A percentile compares a stretch with the other conserved stretches of the same genome.
Conservation (phyloP, 92 coral and sea anemone species). For the Epizoanthus scotinus region DNA sequence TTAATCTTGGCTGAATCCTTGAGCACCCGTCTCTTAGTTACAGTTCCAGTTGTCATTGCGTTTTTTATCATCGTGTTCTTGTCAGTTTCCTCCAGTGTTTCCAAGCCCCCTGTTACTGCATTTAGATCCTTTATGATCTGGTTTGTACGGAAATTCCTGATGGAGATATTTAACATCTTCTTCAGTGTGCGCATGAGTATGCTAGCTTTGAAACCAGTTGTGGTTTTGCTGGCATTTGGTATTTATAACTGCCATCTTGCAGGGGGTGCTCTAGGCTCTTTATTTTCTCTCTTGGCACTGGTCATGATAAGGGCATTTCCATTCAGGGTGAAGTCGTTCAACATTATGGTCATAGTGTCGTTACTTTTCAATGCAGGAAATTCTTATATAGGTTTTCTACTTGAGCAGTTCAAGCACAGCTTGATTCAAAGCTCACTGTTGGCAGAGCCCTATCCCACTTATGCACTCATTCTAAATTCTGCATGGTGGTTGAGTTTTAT, state of each 20-base stretch:
- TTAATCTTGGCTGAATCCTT: slow-evolving; percentile 41
- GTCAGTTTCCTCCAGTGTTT: slow-evolving; percentile 70
- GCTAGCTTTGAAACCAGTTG: slow-evolving; percentile 71
- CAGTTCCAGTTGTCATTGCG: slow-evolving; percentile 53
- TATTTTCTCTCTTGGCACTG: slow-evolving; percentile 78
- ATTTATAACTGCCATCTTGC: slow-evolving; percentile 65
- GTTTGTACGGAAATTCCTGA: slow-evolving; percentile 65
- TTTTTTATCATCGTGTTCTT: slow-evolving; percentile 69
- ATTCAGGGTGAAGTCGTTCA: slow-evolving; percentile 85
- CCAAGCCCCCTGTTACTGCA: slow-evolving; percentile 75
- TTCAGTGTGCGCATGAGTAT: slow-evolving; percentile 73
- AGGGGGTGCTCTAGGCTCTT: slow-evolving; percentile 90
- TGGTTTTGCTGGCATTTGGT: slow-evolving; percentile 82
- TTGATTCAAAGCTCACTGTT: slow-evolving; percentile 72
- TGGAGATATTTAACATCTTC: slow-evolving; percentile 65
- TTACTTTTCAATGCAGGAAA: slow-evolving; percentile 78
- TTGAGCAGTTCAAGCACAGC: slow-evolving; percentile 72
- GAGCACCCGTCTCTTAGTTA: slow-evolving; percentile 54
- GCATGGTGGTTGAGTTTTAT: slow-evolving; percentile 63
- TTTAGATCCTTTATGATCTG: slow-evolving; percentile 65
- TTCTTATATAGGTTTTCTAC: slow-evolving; percentile 77
- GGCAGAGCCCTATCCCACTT: slow-evolving; percentile 82
- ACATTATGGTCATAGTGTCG: slow-evolving; percentile 87
- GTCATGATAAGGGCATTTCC: slow-evolving; percentile 84
- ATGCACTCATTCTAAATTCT: slow-evolving; percentile 71